Base-by-base conservation (phyloP, 2,113 vertebrate species). In the Caranx melampygus region DNA sequence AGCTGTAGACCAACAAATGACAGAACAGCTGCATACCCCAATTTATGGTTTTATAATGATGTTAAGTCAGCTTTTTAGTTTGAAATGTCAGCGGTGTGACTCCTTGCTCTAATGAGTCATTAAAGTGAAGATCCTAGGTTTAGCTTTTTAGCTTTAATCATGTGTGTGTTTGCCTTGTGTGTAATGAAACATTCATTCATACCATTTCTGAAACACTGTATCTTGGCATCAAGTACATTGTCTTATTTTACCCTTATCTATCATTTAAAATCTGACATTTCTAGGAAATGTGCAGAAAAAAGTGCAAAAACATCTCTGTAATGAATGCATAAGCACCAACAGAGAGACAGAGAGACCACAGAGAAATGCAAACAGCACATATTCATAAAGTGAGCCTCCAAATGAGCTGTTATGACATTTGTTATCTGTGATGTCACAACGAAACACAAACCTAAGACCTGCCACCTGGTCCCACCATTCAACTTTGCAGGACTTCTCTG, bases 11-110 rank as follows among this genome's bases (percentile, higher is more conserved):
- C 11, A 18, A 65, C 37, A 65, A 72, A 11, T 75, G 65, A 60
- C 45, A 61, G 40, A 64, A 35, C 5, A 70, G 70, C 58, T 57
- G 63, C 62, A 55, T 34, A 64, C 51, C 64, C 59, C 49, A 67
- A 72, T 40, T 55, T 44, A 71, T 71, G 59, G 18, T 60, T 77
- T 59, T 40, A 47, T 78, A 42, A 78, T 55, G 14, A 55, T 58
- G 59, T 74, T 40, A 54, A 49, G 70, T 78, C 20, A 59, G 11
- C 42, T 34, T 73, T 78, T 69, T n/a, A 33, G 44, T 66, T 31
- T 44, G 52, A 74, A 83, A 68, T 63, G 35, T 16, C 20, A 61
- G 63, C 34, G 77, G 59, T 59, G 42, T 55, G 20, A 49, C 67
- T 63, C 8, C 45, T 61, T 21, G 31, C 20, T 72, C 60, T 70